Evolutionary conservation across 2,888 invertebrate genomes (phyloP).

Genomic region (Drosophila robusta): DNA sequence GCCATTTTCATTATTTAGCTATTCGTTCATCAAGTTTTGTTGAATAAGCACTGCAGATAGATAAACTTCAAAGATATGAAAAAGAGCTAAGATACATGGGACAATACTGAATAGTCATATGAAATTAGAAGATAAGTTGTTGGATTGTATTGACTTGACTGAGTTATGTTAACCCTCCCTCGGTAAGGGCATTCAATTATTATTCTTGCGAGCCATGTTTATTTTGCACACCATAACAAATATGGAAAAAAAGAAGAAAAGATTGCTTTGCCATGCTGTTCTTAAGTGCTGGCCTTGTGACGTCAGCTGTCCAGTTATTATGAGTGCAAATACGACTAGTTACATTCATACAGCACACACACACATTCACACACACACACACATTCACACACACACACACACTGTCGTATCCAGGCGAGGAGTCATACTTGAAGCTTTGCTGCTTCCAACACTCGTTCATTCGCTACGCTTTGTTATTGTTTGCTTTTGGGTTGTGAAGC

Average conservation of each 20-base stretch:
- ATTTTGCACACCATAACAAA: slow-evolving; percentile 15
- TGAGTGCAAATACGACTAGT: slow-evolving; percentile 12
- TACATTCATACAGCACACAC: not conserved
- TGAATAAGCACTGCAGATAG: too few relatives aligned
- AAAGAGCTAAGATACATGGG: too few relatives aligned
- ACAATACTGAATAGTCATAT: too few relatives aligned
- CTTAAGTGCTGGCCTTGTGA: slow-evolving; percentile 56
- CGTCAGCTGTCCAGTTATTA: slow-evolving; percentile 37
- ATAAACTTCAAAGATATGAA: too few relatives aligned
- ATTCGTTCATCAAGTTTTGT: too few relatives aligned
- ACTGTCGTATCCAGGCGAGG: slow-evolving; percentile 16
- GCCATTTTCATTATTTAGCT: too few relatives aligned
- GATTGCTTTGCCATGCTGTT: slow-evolving; percentile 4
- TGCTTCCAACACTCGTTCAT: slow-evolving; percentile 17
- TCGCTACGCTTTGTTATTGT: slow-evolving; percentile 51
- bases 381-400: slow-evolving; percentile 2
- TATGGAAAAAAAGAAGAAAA: not conserved
- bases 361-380: not conserved
- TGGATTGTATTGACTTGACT: too few relatives aligned
- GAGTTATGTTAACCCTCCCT: not conserved
- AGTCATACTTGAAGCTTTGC: slow-evolving; percentile 32
- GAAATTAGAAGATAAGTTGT: too few relatives aligned
- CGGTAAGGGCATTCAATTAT: slow-evolving; percentile 6
- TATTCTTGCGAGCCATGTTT: slow-evolving; percentile 35
- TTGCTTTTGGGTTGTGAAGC: slow-evolving; percentile 61